Conservation (phyloP, 2,113 vertebrate species). For the Pteropus alecto region DNA sequence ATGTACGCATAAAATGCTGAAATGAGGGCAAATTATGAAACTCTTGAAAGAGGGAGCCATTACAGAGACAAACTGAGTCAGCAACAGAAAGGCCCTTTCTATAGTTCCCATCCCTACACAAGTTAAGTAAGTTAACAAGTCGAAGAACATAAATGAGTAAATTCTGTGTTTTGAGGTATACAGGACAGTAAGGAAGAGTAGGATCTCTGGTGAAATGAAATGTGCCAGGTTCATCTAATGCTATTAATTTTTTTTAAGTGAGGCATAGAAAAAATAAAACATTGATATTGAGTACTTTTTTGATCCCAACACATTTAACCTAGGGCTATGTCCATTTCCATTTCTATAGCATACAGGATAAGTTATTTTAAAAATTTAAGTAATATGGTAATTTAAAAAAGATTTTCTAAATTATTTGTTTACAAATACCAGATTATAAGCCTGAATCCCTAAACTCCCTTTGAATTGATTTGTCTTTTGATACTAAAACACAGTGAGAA, state of each 20-base stretch:
- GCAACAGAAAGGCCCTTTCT: neutral
- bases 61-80: neutral
- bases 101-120: neutral
- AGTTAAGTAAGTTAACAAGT: neutral
- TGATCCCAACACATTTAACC: neutral
- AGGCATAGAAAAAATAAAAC: neutral
- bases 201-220: neutral
- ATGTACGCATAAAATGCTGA: neutral
- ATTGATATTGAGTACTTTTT: constrained; percentile 15
- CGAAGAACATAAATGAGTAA: neutral
- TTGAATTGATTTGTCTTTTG: constrained; percentile 6
- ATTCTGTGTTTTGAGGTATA: neutral
- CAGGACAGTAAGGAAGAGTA: neutral
- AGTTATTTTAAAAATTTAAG: neutral
- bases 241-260: neutral
- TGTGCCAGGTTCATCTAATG: neutral
- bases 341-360: neutral
- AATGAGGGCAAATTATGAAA: neutral
- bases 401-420: neutral
- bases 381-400: neutral
- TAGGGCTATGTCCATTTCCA: neutral
- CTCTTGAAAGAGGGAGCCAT: neutral
- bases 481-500: neutral
- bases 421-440: neutral
- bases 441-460: constrained; percentile 3